phyloP scores from a whole-genome alignment of 2,888 invertebrate genomes.

The Melieria omissa region DNA sequence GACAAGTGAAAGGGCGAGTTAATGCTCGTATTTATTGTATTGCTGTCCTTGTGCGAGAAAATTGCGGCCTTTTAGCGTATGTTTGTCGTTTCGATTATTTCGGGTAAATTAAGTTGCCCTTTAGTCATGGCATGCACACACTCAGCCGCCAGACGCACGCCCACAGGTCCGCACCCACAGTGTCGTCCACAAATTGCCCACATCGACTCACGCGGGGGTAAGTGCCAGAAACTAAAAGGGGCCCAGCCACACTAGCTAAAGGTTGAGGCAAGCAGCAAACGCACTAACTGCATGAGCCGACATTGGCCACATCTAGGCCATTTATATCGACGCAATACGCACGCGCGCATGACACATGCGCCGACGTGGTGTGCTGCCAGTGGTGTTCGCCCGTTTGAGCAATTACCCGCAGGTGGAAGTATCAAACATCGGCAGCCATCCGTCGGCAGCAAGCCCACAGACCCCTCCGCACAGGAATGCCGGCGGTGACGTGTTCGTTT shows the following conservation, averaged over 20 bases:
- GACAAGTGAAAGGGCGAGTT: background rate
- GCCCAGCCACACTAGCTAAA: slow-evolving; percentile 16
- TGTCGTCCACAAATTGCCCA: background rate
- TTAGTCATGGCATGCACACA: slow-evolving; percentile 30
- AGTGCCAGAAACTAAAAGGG: slow-evolving; percentile 62
- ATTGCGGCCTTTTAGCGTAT: slow-evolving; percentile 58
- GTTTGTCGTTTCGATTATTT: slow-evolving; percentile 61
- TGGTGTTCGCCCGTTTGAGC: slow-evolving; percentile 48
- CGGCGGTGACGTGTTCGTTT: background rate
- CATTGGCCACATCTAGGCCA: background rate
- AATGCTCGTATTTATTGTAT: background rate
- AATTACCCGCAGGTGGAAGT: slow-evolving; percentile 24
- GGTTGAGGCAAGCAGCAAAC: slow-evolving; percentile 35
- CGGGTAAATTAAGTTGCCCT: slow-evolving; percentile 62
- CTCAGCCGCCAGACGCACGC: slow-evolving; percentile 30
- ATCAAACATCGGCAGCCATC: slow-evolving; percentile 1
- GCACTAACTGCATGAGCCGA: slow-evolving; percentile 13
- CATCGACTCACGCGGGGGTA: slow-evolving; percentile 26
- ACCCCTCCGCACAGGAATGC: slow-evolving; percentile 1
- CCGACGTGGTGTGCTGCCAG: slow-evolving; percentile 50
- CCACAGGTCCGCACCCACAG: background rate
- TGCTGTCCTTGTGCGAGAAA: slow-evolving; percentile 49
- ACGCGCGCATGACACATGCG: no score
- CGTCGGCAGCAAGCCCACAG: background rate
- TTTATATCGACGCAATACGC: background rate